phyloP scores from a whole-genome alignment of 2,113 vertebrate genomes.

The Callaeas wilsoni region DNA sequence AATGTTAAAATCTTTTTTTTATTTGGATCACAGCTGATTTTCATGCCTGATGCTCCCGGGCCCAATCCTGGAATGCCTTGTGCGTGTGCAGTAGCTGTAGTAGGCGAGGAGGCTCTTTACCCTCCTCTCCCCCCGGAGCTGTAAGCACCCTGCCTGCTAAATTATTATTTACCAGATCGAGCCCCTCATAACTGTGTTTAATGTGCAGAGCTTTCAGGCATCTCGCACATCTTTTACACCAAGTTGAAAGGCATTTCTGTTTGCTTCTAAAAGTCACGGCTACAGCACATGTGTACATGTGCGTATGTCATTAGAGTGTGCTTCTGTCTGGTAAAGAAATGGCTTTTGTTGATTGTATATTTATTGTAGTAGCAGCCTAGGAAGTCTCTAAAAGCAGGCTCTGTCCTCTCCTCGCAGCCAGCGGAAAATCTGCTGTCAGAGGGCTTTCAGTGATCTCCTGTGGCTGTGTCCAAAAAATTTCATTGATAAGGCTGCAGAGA shows the following conservation, averaged over 20 bases:
- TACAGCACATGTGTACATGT: background rate
- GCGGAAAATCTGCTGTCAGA: background rate
- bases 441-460: constrained; percentile 33
- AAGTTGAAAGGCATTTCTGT: background rate
- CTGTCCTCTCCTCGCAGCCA: background rate
- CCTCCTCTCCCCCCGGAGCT: background rate
- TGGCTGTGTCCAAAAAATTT: constrained; percentile 57
- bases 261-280: background rate
- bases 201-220: background rate
- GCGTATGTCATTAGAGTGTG: background rate
- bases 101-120: background rate
- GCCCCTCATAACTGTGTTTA: background rate
- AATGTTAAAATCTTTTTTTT: background rate
- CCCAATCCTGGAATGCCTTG: background rate
- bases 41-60: background rate
- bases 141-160: background rate
- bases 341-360: background rate
- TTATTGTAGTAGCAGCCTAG: background rate
- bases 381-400: background rate
- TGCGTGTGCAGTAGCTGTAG: background rate
- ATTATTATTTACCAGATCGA: background rate
- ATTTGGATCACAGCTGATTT: background rate
- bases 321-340: background rate
- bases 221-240: background rate
- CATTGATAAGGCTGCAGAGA: constrained; percentile 68